Evolutionary conservation across 2,797 vertebrate species (phyloP).

Genomic region (Lindbergichthys nudifrons): DNA sequence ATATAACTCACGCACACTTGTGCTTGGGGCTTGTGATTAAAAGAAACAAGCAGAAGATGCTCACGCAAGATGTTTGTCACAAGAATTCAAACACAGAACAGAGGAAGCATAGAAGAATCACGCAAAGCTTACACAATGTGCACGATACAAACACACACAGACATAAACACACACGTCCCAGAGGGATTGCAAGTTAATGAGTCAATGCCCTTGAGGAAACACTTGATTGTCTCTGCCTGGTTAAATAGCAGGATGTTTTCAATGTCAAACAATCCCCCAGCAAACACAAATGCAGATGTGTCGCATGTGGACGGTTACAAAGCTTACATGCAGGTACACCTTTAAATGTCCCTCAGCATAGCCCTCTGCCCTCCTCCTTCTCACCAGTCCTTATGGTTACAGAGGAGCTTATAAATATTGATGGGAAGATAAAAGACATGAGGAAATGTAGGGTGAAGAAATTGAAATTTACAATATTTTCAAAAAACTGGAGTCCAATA

Average conservation of each 20-base stretch:
- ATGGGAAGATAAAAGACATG: constrained; percentile 61
- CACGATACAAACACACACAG: neutral
- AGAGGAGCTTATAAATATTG: constrained; percentile 65
- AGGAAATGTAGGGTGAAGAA: constrained; percentile 40
- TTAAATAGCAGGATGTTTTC: constrained; percentile 54
- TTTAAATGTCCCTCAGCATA: constrained; percentile 11
- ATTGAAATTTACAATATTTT: constrained; percentile 59
- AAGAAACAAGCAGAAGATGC: constrained; percentile 24
- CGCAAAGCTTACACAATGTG: constrained; percentile 12
- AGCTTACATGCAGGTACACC: constrained; percentile 24
- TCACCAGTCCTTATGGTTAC: constrained; percentile 46
- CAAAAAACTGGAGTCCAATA: constrained; percentile 38
- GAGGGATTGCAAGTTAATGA: constrained; percentile 57
- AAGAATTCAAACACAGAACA: neutral
- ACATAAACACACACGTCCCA: constrained; percentile 6
- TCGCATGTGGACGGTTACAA: constrained; percentile 16
- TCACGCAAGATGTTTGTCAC: constrained; percentile 15
- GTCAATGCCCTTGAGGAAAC: constrained; percentile 49
- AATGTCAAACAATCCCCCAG: constrained; percentile 53
- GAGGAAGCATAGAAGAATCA: constrained; percentile 13
- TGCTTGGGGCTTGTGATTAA: constrained; percentile 14
- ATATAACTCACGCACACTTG: neutral
- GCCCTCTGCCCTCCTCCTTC: neutral
- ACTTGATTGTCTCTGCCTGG: constrained; percentile 56
- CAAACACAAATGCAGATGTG: constrained; percentile 31